These are phyloP conservation scores for Bolinopsis microptera DNA, from an alignment of 37 sponge, comb jelly and placozoan species.

Conservation along the genomic window DNA sequence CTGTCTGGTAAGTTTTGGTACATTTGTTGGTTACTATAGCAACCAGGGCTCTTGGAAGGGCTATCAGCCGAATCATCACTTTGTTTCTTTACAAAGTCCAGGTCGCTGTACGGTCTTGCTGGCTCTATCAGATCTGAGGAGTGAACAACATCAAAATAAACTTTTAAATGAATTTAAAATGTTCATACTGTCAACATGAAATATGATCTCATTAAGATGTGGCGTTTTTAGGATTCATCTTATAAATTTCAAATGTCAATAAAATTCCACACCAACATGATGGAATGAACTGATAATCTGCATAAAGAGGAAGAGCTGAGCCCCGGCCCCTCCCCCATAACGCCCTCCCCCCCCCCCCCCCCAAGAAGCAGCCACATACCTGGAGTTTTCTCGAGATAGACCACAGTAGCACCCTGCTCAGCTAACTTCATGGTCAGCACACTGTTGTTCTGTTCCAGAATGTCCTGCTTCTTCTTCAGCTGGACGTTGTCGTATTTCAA, in stretches of 20 bases:
- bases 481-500: constrained; percentile 54
- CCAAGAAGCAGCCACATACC: no score
- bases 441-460: constrained; percentile 53
- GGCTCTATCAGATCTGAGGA: constrained; percentile 52
- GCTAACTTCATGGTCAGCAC: constrained; percentile 53
- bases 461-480: constrained; percentile 63
- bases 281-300: no score
- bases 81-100: background rate
- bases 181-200: no score
- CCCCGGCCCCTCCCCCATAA: no score
- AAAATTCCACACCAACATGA: no score
- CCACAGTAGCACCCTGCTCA: constrained; percentile 49
- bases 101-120: background rate
- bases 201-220: no score
- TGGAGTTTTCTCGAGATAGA: constrained; percentile 60
- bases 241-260: no score
- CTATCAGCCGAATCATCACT: background rate
- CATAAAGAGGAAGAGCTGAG: no score
- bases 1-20: constrained; percentile 54
- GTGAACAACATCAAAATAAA: background rate
- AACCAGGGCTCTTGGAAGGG: constrained; percentile 5
- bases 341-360: no score
- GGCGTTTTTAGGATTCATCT: no score
- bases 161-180: background rate
- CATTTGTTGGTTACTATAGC: background rate